Percentiles rank a stretch among this genome's conserved stretches.
These are phyloP conservation scores for Pinna nobilis DNA, from an alignment of 1,140 invertebrate species.

Conservation along the genomic window DNA sequence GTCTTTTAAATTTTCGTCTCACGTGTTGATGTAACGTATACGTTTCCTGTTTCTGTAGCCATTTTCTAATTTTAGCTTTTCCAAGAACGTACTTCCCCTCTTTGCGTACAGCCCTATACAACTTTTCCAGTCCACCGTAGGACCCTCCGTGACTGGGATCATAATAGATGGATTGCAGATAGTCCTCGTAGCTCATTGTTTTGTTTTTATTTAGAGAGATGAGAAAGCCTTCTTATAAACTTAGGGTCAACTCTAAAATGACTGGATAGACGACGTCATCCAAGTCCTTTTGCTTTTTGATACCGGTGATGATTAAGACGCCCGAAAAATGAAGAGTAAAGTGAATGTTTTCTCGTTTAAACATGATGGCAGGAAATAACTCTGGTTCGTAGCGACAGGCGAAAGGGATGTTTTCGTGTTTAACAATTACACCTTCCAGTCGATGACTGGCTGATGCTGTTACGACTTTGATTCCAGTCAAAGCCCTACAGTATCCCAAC, in stretches of 20 bases:
- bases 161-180: conserved; percentile 21
- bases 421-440: not conserved
- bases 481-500: not conserved
- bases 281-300: conserved; percentile 1
- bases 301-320: conserved; percentile 19
- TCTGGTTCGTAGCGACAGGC: conserved; percentile 16
- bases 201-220: not conserved
- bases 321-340: conserved; percentile 3
- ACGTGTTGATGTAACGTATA: conserved; percentile 34
- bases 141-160: conserved; percentile 7
- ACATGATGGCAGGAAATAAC: conserved; percentile 18
- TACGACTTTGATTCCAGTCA: not conserved
- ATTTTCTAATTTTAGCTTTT: conserved; percentile 36
- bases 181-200: conserved; percentile 10
- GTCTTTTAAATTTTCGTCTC: conserved; percentile 18
- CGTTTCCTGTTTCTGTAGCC: conserved; percentile 32
- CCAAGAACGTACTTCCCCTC: conserved; percentile 41
- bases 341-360: not conserved
- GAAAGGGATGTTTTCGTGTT: not conserved
- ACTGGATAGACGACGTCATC: not conserved
- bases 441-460: conserved; percentile 2
- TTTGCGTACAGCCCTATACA: conserved; percentile 26
- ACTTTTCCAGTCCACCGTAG: conserved; percentile 30
- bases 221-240: not conserved
- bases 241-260: not conserved